phyloP scores from a whole-genome alignment of 2,797 vertebrate genomes.

The Sebastes vulpes region DNA sequence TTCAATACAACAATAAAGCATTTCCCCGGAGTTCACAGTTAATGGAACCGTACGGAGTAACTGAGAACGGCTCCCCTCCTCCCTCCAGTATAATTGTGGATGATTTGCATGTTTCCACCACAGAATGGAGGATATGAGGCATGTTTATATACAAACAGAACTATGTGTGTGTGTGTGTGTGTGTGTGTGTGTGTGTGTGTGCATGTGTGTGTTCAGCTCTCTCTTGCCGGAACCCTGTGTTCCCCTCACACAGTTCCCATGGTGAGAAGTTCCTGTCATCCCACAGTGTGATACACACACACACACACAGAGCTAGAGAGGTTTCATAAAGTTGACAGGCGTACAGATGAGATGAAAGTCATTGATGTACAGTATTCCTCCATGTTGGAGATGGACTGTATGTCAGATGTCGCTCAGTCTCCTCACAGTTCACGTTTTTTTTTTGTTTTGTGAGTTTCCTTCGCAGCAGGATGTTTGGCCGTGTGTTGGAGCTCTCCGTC shows the following conservation, averaged over 20 bases:
- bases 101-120: slow-evolving; percentile 50
- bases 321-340: neutral
- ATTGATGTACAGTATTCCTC: neutral
- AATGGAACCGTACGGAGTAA: neutral
- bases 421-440: neutral
- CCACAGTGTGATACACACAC: slow-evolving; percentile 17
- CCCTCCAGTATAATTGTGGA: slow-evolving; percentile 14
- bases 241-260: slow-evolving; percentile 49
- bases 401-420: neutral
- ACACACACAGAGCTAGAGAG: neutral
- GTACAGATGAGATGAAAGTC: neutral
- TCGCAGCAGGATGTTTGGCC: slow-evolving; percentile 37
- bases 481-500: slow-evolving; percentile 6
- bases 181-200: slow-evolving; percentile 9
- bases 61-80: neutral
- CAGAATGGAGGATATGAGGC: slow-evolving; percentile 39
- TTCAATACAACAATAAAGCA: slow-evolving; percentile 3
- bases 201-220: neutral
- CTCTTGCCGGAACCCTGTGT: neutral
- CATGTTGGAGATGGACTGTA: neutral
- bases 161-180: slow-evolving; percentile 3
- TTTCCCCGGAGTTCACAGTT: neutral
- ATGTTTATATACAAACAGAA: slow-evolving; percentile 50
- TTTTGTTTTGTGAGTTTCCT: slow-evolving; percentile 1
- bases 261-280: slow-evolving; percentile 51